Percentiles rank a stretch among this genome's conserved stretches.
Conservation (phyloP, 2,113 vertebrate genomes). For the Cnemophilus loriae region DNA sequence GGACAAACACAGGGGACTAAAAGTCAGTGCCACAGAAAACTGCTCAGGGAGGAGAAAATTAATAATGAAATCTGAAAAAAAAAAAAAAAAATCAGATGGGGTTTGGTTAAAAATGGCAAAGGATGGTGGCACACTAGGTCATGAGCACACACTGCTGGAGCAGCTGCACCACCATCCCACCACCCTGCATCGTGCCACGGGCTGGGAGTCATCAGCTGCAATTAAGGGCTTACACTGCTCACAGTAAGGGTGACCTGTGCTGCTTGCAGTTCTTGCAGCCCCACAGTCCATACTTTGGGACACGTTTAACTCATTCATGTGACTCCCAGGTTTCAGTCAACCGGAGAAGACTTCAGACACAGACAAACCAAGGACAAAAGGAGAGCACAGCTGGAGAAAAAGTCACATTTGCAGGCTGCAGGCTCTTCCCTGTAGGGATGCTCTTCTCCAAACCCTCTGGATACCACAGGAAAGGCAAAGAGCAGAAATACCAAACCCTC, state of each 20-base stretch:
- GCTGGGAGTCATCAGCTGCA: background rate
- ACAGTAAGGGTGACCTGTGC: fast-evolving
- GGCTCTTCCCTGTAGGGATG: background rate
- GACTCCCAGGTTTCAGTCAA: background rate
- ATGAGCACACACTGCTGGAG: fast-evolving
- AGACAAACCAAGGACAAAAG: background rate
- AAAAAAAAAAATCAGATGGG: background rate
- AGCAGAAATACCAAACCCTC: background rate
- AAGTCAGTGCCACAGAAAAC: background rate
- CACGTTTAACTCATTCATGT: fast-evolving
- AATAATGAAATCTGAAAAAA: fast-evolving
- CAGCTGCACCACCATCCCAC: background rate
- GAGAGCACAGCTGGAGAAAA: background rate
- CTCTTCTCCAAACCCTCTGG: background rate
- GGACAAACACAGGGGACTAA: no score
- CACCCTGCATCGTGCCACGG: fast-evolving
- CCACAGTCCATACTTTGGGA: background rate
- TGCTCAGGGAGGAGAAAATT: background rate
- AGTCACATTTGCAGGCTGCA: background rate
- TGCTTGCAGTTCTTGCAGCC: background rate
- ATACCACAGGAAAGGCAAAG: background rate
- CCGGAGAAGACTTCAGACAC: background rate
- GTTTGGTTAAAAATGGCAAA: background rate
- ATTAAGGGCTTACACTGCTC: background rate
- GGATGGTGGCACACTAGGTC: fast-evolving